A percentile compares a stretch with the other conserved stretches of the same genome.
phyloP scores from a whole-genome alignment of 2,113 vertebrate species.

The Dissostichus mawsoni region DNA sequence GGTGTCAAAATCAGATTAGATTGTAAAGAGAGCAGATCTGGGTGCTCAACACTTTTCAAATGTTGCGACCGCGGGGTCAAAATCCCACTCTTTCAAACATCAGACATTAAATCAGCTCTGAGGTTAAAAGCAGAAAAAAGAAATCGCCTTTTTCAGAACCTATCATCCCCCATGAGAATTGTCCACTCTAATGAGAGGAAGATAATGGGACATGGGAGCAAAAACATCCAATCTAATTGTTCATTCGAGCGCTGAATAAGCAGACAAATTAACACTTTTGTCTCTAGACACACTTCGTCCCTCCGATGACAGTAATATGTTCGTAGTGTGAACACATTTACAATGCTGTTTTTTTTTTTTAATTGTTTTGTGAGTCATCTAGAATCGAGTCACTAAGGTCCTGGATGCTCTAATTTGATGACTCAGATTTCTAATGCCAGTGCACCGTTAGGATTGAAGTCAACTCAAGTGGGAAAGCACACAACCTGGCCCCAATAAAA shows the following conservation, averaged over 20 bases:
- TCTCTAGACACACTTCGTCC: slow-evolving; percentile 24
- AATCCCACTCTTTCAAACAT: slow-evolving; percentile 1
- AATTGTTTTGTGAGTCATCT: too few relatives aligned
- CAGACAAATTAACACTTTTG: slow-evolving; percentile 58
- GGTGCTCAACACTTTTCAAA: neutral
- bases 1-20: slow-evolving; percentile 12
- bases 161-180: slow-evolving; percentile 33
- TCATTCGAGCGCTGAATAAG: slow-evolving; percentile 47
- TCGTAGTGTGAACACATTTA: too few relatives aligned
- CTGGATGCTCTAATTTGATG: too few relatives aligned
- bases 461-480: too few relatives aligned
- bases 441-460: too few relatives aligned
- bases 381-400: too few relatives aligned
- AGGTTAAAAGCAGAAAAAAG: slow-evolving; percentile 39
- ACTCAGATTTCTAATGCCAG: too few relatives aligned
- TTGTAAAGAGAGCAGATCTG: neutral
- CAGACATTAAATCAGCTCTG: slow-evolving; percentile 27
- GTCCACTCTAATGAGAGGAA: slow-evolving; percentile 33
- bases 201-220: slow-evolving; percentile 49
- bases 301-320: slow-evolving; percentile 11
- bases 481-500: too few relatives aligned
- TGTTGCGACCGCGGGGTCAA: slow-evolving; percentile 4
- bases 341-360: too few relatives aligned
- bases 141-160: slow-evolving; percentile 2
- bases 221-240: slow-evolving; percentile 56